Base-by-base conservation (phyloP, 2,888 invertebrate genomes). In the Aquatica leii region DNA sequence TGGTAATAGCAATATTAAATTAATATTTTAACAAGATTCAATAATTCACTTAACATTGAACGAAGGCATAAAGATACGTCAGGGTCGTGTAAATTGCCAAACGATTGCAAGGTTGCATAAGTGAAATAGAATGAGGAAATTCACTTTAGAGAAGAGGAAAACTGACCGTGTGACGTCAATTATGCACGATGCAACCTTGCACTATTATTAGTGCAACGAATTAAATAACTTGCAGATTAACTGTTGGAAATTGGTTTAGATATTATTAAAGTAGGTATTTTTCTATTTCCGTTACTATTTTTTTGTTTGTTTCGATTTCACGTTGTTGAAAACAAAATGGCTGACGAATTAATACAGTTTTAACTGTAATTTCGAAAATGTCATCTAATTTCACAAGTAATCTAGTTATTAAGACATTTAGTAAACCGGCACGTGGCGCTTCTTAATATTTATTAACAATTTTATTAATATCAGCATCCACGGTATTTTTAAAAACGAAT, bases 121-220 rank as follows among this genome's bases (percentile, higher is more conserved):
- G 55, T 54, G 56, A 57, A 59, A 65, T 46, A 63, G 62, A 53
- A 69, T 43, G 49, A 65, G 65, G n/a, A 65, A 65, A 65, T 65
- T 58, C 65, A 58, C 55, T 54, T 37, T 46, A 34, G 14, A 55
- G 62, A 62, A 55, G 55, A 61, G 59, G 59, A 52, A 55, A 40
- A 56, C 53, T 24, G 37, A 20, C 41, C 14, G 20, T 46, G n/a
- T 68, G 69, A 70, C 68, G 70, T 70, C 72, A 67, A 43, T 54
- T 63, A 62, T 68, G 57, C 69, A 69, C 72, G 70, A 71, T 69
- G 66, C 69, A 73, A 72, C 74, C 74, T 74, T 77, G 77, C 76
- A 77, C 80, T 81, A 81, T 81, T 81, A 80, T 80, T 81, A 80
- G 80, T 81, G 80, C 79, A 78, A 78, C 78, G 78, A 71, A 70